A percentile compares a stretch with the other conserved stretches of the same genome.
Conservation (phyloP, 2,113 vertebrate species). For the Gila orcuttii region DNA sequence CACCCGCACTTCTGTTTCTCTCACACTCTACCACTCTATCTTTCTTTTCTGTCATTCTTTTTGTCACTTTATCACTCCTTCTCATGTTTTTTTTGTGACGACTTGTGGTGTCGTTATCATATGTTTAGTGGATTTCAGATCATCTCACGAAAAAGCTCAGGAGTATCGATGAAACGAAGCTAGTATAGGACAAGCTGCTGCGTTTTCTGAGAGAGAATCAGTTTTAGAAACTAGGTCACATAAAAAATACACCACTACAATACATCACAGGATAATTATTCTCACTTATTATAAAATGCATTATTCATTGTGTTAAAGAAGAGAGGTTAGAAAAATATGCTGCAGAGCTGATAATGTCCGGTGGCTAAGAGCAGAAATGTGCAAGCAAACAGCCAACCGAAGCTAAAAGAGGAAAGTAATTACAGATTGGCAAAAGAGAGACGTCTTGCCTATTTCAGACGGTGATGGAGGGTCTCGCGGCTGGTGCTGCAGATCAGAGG, state of each 20-base stretch:
- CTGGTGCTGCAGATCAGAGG: slow-evolving; percentile 66
- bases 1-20: slow-evolving; percentile 53
- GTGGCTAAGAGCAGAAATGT: slow-evolving; percentile 1
- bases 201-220: slow-evolving; percentile 23
- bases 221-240: slow-evolving; percentile 70
- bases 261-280: slow-evolving; percentile 64
- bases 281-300: slow-evolving; percentile 60
- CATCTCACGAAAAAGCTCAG: neutral
- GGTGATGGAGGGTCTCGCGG: slow-evolving; percentile 51
- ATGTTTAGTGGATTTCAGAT: neutral
- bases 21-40: slow-evolving; percentile 36
- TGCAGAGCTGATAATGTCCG: slow-evolving; percentile 19
- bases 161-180: neutral
- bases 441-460: slow-evolving; percentile 47
- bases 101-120: slow-evolving; percentile 2
- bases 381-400: slow-evolving; percentile 5
- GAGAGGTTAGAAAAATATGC: neutral
- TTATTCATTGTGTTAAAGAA: slow-evolving; percentile 64
- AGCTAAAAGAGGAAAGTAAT: slow-evolving; percentile 32
- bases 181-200: neutral
- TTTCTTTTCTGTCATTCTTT: slow-evolving; percentile 39
- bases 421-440: neutral
- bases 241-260: slow-evolving; percentile 68
- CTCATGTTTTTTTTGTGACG: neutral
- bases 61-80: neutral